Percentiles rank a stretch among this genome's conserved stretches.
Conservation (phyloP, 2,113 vertebrate species). For the Onychostoma macrolepis region DNA sequence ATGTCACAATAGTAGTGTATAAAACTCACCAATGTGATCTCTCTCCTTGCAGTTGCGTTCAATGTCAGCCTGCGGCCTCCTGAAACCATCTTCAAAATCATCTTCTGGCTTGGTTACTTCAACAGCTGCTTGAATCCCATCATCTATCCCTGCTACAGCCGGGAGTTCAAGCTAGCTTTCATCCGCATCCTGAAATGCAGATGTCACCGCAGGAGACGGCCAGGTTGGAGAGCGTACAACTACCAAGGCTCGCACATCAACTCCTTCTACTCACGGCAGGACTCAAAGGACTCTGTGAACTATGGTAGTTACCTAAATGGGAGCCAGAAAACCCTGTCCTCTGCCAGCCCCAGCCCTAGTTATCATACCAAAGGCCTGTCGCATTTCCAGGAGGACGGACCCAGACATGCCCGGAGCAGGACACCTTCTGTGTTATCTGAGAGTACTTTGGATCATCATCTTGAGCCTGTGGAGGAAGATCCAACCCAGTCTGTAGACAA, state of each 20-base stretch:
- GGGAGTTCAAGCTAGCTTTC: constrained; percentile 41
- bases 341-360: constrained; percentile 43
- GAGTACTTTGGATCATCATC: constrained; percentile 34
- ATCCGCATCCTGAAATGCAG: constrained; percentile 34
- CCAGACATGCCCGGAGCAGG: constrained; percentile 35
- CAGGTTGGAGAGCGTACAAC: constrained; percentile 38
- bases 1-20: neutral
- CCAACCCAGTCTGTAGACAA: neutral
- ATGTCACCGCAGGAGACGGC: constrained; percentile 27
- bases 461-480: constrained; percentile 47
- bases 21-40: neutral
- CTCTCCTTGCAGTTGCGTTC: neutral
- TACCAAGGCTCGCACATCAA: constrained; percentile 2
- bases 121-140: constrained; percentile 43
- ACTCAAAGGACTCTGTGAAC: constrained; percentile 52
- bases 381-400: constrained; percentile 21
- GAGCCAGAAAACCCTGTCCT: constrained; percentile 46
- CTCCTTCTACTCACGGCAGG: constrained; percentile 37
- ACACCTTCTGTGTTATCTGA: constrained; percentile 36
- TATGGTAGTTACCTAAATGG: constrained; percentile 41
- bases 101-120: constrained; percentile 43
- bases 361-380: constrained; percentile 39
- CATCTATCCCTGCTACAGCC: constrained; percentile 46
- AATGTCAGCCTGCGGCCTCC: constrained; percentile 26
- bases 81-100: constrained; percentile 33